Percentiles rank a stretch among this genome's conserved stretches.
phyloP scores from a whole-genome alignment of 1,140 invertebrate species.

The Lepidotrigona ventralis region DNA sequence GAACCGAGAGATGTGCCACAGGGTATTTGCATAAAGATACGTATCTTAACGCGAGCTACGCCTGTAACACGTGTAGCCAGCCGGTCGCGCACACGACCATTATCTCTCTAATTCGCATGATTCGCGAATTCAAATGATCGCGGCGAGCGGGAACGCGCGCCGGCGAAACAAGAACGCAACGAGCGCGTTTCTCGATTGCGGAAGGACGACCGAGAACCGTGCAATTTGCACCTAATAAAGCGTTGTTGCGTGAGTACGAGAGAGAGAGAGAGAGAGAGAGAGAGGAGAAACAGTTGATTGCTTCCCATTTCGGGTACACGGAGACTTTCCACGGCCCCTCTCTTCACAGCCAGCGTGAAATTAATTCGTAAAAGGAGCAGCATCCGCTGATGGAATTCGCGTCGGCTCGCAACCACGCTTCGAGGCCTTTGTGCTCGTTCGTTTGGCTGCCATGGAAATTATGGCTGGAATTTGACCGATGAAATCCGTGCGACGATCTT shows the following conservation, averaged over 20 bases:
- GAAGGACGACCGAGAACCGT: conserved; percentile 15
- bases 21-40: conserved; percentile 28
- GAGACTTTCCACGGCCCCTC: conserved; percentile 27
- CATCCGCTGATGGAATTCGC: conserved; percentile 11
- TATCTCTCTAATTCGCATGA: conserved; percentile 38
- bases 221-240: conserved; percentile 68
- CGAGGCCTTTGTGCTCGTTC: conserved; percentile 4
- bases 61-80: conserved; percentile 20
- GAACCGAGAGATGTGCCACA: conserved; percentile 5
- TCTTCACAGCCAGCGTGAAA: conserved; percentile 8
- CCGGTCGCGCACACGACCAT: background rate
- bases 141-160: conserved; percentile 37
- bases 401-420: background rate
- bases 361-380: conserved; percentile 37
- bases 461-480: conserved; percentile 41
- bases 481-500: conserved; percentile 38
- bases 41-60: conserved; percentile 23
- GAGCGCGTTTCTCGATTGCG: conserved; percentile 32
- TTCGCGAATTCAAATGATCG: conserved; percentile 48
- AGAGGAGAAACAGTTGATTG: conserved; percentile 25
- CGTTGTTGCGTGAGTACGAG: background rate
- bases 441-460: conserved; percentile 27
- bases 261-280: conserved; percentile 4
- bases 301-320: conserved; percentile 41
- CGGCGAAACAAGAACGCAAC: conserved; percentile 22